These are phyloP conservation scores for Lynx canadensis DNA, from an alignment of 2,113 vertebrate genomes.

Conservation along the genomic window DNA sequence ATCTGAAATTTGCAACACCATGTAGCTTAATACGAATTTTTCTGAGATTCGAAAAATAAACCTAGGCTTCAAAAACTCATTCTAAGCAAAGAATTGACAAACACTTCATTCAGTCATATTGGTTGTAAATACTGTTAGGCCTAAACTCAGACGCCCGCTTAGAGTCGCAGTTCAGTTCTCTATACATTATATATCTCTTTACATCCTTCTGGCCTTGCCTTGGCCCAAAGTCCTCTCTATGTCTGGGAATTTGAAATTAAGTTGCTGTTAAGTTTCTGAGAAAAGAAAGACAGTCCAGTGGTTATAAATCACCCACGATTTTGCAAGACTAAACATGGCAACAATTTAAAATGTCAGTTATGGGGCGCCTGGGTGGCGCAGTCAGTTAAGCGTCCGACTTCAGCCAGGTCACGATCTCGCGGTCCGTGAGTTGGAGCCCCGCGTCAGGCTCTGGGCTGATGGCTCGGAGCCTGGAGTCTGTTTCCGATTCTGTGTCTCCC, in stretches of 20 bases:
- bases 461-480: no score
- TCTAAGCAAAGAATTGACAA: not conserved
- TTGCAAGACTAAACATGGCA: not conserved
- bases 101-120: not conserved
- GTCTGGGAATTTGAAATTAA: not conserved
- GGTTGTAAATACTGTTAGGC: not conserved
- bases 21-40: conserved; percentile 47
- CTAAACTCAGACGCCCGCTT: not conserved
- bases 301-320: not conserved
- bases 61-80: not conserved
- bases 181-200: not conserved
- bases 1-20: conserved; percentile 30
- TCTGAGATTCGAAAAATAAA: conserved; percentile 45
- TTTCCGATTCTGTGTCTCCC: no score
- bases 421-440: no score
- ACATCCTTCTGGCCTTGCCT: not conserved
- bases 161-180: not conserved
- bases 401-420: no score
- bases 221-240: not conserved
- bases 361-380: no score
- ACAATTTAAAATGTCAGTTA: conserved; percentile 15
- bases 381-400: no score
- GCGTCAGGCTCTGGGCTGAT: no score
- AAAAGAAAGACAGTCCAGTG: not conserved
- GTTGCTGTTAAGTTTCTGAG: not conserved